Percentiles rank a stretch among this genome's conserved stretches.
Conservation (phyloP, 2,888 invertebrate genomes). For the Stenolophus ochropezus region DNA sequence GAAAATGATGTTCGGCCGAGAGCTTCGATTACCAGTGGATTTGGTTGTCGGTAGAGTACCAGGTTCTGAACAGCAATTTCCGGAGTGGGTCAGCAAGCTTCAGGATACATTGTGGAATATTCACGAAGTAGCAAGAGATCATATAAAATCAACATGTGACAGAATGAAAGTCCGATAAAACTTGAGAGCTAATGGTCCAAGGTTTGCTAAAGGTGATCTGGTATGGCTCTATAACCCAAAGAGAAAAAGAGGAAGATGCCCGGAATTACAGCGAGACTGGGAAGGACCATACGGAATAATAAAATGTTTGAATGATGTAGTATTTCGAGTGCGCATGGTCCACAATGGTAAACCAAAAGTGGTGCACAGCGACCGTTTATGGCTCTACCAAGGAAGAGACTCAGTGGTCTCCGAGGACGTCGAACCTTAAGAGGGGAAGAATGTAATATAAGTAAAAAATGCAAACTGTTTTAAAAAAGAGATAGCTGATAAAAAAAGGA, state of each 20-base stretch:
- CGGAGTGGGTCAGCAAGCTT: background rate
- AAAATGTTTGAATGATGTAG: too few species aligned
- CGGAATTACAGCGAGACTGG: too few species aligned
- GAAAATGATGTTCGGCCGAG: background rate
- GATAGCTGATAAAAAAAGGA: too few species aligned
- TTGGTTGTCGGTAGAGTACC: background rate
- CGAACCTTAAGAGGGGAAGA: background rate
- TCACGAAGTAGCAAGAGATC: too few species aligned
- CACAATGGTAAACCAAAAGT: too few species aligned
- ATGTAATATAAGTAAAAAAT: background rate
- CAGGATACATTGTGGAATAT: background rate
- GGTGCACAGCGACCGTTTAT: too few species aligned
- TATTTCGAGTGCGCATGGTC: too few species aligned
- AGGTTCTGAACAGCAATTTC: background rate
- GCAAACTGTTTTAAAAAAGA: too few species aligned
- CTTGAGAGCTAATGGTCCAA: background rate
- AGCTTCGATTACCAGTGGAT: background rate
- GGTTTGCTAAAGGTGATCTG: background rate
- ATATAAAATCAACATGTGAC: background rate
- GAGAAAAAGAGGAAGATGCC: background rate
- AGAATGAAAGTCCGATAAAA: slow-evolving; percentile 10
- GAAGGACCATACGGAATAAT: too few species aligned
- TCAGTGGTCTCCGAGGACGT: background rate
- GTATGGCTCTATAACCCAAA: background rate
- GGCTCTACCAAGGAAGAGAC: too few species aligned